Base-by-base conservation (phyloP, 2,797 vertebrate species). In the Periophthalmus magnuspinnatus region DNA sequence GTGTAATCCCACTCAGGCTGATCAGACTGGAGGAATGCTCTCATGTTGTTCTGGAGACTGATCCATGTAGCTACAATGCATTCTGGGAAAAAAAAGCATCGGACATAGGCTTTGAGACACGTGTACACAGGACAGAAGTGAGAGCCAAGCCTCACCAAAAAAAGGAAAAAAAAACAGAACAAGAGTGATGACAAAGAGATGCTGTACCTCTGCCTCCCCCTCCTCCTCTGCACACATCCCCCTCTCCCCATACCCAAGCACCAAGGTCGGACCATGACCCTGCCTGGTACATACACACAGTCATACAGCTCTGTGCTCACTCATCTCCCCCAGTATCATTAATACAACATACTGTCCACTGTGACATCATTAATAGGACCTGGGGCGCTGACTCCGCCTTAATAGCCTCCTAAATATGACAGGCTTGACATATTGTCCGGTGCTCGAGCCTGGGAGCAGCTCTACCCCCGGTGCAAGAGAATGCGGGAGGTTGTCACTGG, bases 381-480 rank as follows among this genome's bases (percentile, higher is more conserved):
- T 21, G 36, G 73, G 81, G 78, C 81, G 82, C 79, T 87, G 88
- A 86, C 82, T 88, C 77, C 70, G 69, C 80, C 78, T 79, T 90
- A 92, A 90, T 89, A 83, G 83, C 79, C 71, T 79, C 75, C 84
- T 84, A 85, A 91, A 85, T 85, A 88, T 91, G 88, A 91, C 90
- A 90, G 81, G 54, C 73, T 47, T 89, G 90, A 90, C 86, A 86
- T 77, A 81, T 74, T 81, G 82, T 77, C 80, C 72, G 65, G 71
- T 33, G 76, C 79, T 74, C 67, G 70, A 79, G 76, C 68, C 52
- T 58, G 65, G 68, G 48, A 38, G 60, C 36, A 9, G 32, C 1
- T 19, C 3, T 36, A 10, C 32, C 58, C 32, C 10, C 7, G 16
- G 55, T 36, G 57, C 17, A 19, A 36, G 58, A 21, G 58, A 60